These are phyloP conservation scores for Siniperca obscura DNA, from an alignment of 2,797 vertebrate species.

Conservation along the genomic window DNA sequence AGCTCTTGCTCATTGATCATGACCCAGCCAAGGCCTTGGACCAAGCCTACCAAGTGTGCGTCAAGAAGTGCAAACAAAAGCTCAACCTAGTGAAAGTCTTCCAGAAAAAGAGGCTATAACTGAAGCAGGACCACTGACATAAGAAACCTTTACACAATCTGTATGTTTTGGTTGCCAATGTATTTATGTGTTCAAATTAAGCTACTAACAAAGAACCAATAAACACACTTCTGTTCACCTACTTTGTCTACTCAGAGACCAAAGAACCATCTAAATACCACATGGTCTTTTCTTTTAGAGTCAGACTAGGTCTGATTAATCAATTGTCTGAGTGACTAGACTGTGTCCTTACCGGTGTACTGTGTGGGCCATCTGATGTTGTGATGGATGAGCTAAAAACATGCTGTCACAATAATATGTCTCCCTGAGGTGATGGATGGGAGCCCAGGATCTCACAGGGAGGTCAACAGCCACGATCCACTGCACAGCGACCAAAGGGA, in stretches of 20 bases:
- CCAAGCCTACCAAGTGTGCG: too few relatives aligned
- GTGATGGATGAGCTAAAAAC: conserved; percentile 77
- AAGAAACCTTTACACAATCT: not conserved
- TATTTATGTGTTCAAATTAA: not conserved
- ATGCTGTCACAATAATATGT: conserved; percentile 77
- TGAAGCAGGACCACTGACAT: not conserved
- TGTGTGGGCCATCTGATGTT: conserved; percentile 55
- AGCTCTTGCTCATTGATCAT: not conserved
- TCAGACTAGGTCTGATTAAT: conserved; percentile 35
- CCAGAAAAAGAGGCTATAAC: not conserved
- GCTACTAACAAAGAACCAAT: too few relatives aligned
- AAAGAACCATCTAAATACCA: not conserved
- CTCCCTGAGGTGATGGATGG: conserved; percentile 75
- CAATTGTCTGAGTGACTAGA: conserved; percentile 32
- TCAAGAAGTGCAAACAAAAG: not conserved
- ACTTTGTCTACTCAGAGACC: not conserved
- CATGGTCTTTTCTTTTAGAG: conserved; percentile 11
- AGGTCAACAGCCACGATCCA: conserved; percentile 72
- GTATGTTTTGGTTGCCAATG: not conserved
- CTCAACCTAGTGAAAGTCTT: not conserved
- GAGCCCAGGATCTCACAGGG: conserved; percentile 63
- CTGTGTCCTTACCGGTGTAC: conserved; percentile 41
- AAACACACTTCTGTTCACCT: too few relatives aligned
- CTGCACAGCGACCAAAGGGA: conserved; percentile 61
- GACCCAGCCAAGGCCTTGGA: not conserved